phyloP scores from a whole-genome alignment of 2,113 vertebrate genomes.

The Rostratula benghalensis region DNA sequence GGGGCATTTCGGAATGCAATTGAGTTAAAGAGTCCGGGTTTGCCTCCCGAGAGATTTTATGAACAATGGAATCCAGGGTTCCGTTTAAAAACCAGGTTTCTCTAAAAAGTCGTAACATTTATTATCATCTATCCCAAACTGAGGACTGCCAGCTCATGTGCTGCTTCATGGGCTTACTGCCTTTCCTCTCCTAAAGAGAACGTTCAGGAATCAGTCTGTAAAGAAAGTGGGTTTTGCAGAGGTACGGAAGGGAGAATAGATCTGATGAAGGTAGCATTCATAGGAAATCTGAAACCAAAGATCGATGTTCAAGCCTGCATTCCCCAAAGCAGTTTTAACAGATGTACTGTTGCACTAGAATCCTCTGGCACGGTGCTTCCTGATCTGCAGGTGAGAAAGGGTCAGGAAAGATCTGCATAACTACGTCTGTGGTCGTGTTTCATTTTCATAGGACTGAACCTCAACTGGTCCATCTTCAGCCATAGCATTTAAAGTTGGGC shows the following conservation, averaged over 20 bases:
- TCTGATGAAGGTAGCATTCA: background rate
- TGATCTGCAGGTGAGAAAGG: background rate
- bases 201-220: background rate
- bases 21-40: too few species aligned
- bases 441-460: background rate
- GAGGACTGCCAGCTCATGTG: background rate
- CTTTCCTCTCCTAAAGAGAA: background rate
- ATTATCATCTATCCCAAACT: background rate
- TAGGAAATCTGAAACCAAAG: background rate
- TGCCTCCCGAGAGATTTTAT: background rate
- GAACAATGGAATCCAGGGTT: background rate
- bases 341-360: background rate
- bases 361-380: background rate
- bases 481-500: background rate
- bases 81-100: rapidly evolving
- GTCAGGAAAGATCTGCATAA: background rate
- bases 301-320: background rate
- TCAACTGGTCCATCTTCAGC: background rate
- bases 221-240: background rate
- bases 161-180: background rate
- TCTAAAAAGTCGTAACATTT: background rate
- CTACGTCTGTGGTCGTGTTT: background rate
- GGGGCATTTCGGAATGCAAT: background rate
- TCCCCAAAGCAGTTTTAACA: background rate
- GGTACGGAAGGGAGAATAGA: background rate